Evolutionary conservation across 2,888 invertebrate species (phyloP), one percentile per base, ranked within the genome.

Genomic region (Pteria penguin): DNA sequence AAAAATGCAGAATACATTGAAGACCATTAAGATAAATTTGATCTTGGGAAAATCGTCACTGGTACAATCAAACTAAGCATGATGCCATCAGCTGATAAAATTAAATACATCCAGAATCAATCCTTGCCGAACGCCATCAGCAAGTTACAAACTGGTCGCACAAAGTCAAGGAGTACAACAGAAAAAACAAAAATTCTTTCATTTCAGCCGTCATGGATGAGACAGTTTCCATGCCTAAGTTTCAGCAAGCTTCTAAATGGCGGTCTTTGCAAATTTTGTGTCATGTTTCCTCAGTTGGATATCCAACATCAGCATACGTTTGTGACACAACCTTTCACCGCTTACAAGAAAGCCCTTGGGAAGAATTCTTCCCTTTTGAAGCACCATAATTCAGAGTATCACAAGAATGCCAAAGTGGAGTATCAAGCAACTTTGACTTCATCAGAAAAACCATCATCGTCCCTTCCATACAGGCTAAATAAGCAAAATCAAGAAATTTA

Each of bases 181-280:
- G n/a, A n/a, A 61, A 0, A 29, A 14, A 29, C 4, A 29, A 61
- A 32, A 5, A 14, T 0, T n/a, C 26, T 29, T 29, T 61, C 31
- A 61, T 61, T 61, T 61, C 29, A 29, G 18, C n/a, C 61, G 5
- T 61, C 61, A 29, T 61, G 61, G 31, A 29, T 61, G 61, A 31
- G 4, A 29, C 61, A 27, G 18, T 61, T 29, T 61, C 1, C 61
- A 31, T 61, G 61, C 29, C 31, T 61, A 29, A 29, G 14, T 31
- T 61, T 61, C 61, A 32, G 61, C 61, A 61, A 61, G 31, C 61
- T 61, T 26, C 31, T 61, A 61, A 61, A 27, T 61, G 61, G 31
- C 1, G 61, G 31, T 29, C 61, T 61, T 5, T 61, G 31, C 45
- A 36, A 36, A 14, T 3, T 29, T 31, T 61, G 61, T 61, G 61